These are phyloP conservation scores for Serilophus lunatus DNA, from an alignment of 2,113 vertebrate species.

Conservation along the genomic window DNA sequence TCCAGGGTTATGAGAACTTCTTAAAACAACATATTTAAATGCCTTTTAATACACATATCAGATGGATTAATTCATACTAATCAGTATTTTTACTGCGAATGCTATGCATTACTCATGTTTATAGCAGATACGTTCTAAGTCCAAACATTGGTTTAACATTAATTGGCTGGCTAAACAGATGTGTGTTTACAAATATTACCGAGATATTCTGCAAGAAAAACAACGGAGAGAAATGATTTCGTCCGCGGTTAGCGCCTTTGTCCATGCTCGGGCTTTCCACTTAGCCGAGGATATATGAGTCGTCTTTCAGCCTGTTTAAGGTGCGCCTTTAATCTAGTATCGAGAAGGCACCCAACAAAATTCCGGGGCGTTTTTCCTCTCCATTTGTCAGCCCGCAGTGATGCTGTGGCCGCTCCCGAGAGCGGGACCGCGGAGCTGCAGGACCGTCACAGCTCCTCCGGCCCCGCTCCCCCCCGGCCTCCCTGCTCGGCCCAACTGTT, in stretches of 20 bases:
- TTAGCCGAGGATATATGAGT: slow-evolving; percentile 20
- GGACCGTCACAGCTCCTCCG: neutral
- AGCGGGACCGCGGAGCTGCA: neutral
- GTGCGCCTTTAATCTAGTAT: neutral
- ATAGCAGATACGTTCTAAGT: slow-evolving; percentile 71
- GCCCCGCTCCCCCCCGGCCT: neutral
- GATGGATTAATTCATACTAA: slow-evolving; percentile 80
- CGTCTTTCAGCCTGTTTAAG: neutral
- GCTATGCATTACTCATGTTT: slow-evolving; percentile 80
- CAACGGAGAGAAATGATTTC: slow-evolving; percentile 32
- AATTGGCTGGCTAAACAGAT: slow-evolving; percentile 80
- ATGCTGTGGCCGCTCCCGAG: neutral
- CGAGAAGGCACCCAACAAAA: neutral
- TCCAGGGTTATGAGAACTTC: slow-evolving; percentile 76
- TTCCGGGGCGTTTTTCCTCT: neutral
- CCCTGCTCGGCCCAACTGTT: slow-evolving; percentile 33
- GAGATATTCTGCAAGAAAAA: slow-evolving; percentile 1
- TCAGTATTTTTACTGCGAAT: slow-evolving; percentile 77
- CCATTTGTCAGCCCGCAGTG: neutral
- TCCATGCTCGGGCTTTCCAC: neutral
- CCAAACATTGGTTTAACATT: slow-evolving; percentile 81
- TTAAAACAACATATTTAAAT: slow-evolving; percentile 79
- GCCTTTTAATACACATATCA: slow-evolving; percentile 77
- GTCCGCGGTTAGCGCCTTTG: neutral
- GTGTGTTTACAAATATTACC: slow-evolving; percentile 65